Evolutionary conservation across 2,113 vertebrate genomes (phyloP), one percentile per base, ranked within the genome.

Genomic region (Gopherus evgoodei): DNA sequence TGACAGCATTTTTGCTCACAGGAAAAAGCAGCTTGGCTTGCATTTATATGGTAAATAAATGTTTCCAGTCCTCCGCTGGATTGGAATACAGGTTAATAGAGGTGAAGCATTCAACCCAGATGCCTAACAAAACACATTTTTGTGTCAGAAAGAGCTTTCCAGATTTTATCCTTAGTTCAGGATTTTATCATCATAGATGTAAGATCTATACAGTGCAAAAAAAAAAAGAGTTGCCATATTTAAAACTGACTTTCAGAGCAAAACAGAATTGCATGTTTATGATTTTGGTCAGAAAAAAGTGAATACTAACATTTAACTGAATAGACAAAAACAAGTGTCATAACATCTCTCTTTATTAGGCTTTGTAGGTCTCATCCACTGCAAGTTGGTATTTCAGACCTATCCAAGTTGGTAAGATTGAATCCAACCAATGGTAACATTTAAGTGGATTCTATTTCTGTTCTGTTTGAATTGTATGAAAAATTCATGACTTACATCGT

Each of bases 61-160:
- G 94, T 87, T 95, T 93, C 86, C 87, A 93, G 79, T 86, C 35
- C 86, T 96, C 92, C 92, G 86, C 93, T 96, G 89, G 31, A 94
- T 98, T 95, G 94, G 96, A 97, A 87, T 65, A 93, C 94, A 98
- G 94, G 96, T 95, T 97, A 97, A 97, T 94, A 75, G 97, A 96
- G 93, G 96, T 95, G 90, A 96, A 94, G 91, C 93, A 94, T 93
- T 96, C 93, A 91, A 76, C 59, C 81, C 69, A 53, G 89, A 87
- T 94, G 85, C 92, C 91, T 87, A 94, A 95, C 85, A 87, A 87
- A 93, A 85, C 49, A 87, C 69, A 88, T 87, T 83, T 72, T 83
- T 95, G 83, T 83, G 83, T 95, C 90, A 94, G 88, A 96, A 96
- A 97, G 86, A n/a, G 1, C 82, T 78, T 54, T 87, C 24, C 31